Evolutionary conservation across 2,888 invertebrate species (phyloP).

Genomic region (Thereva nobilitata): DNA sequence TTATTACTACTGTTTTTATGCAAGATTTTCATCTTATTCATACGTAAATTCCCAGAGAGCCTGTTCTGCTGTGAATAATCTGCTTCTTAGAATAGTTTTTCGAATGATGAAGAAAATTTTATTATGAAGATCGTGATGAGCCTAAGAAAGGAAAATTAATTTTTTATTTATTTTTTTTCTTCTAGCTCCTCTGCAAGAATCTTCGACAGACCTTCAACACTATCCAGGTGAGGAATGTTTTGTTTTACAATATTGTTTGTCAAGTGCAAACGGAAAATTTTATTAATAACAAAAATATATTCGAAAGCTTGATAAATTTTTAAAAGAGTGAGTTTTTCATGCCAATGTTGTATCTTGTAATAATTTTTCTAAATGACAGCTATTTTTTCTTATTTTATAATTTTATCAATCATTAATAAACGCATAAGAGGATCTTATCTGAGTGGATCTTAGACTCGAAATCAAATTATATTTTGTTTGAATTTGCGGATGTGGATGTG

Average conservation of each 20-base stretch:
- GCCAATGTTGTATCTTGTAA: too few species aligned
- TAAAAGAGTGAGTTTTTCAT: too few species aligned
- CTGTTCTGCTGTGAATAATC: constrained; percentile 14
- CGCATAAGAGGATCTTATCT: too few species aligned
- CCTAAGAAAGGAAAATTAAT: constrained; percentile 30
- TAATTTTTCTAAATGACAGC: too few species aligned
- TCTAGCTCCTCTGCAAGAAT: constrained; percentile 71
- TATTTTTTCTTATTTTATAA: too few species aligned
- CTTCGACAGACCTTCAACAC: constrained; percentile 63
- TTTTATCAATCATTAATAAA: too few species aligned
- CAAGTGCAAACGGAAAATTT: background rate
- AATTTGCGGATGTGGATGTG: too few species aligned
- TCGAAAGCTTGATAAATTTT: too few species aligned
- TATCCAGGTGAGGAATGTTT: constrained; percentile 61
- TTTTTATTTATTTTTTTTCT: constrained; percentile 54
- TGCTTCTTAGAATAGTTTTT: constrained; percentile 11
- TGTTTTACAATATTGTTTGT: too few species aligned
- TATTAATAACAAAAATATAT: background rate
- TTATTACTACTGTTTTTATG: constrained; percentile 39
- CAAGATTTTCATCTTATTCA: constrained; percentile 38
- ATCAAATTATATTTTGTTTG: too few species aligned
- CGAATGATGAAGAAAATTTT: constrained; percentile 4
- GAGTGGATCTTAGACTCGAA: too few species aligned
- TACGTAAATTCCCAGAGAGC: constrained; percentile 38
- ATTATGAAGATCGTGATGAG: constrained; percentile 9